phyloP scores from a whole-genome alignment of 2,797 vertebrate species.

The Pteropus rufus region DNA sequence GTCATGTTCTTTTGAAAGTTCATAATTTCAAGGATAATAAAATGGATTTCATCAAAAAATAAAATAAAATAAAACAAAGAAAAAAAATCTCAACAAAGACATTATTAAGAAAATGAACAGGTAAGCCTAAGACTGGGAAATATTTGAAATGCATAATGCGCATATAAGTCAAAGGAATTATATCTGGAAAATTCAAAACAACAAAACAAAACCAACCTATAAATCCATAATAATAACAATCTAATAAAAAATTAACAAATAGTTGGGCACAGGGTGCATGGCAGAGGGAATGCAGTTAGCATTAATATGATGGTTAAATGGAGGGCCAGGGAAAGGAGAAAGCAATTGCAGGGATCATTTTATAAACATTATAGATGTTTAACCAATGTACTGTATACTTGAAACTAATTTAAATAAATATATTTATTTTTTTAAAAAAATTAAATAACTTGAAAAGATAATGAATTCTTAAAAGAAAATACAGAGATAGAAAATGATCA shows the following conservation, averaged over 20 bases:
- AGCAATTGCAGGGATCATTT: too few species aligned
- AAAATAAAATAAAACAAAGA: neutral
- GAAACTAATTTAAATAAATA: too few species aligned
- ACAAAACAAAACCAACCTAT: neutral
- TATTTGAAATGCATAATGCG: neutral
- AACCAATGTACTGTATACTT: too few species aligned
- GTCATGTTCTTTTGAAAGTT: neutral
- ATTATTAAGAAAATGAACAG: neutral
- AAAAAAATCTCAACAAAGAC: neutral
- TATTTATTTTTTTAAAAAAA: too few species aligned
- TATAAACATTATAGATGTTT: too few species aligned
- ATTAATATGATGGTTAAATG: too few species aligned
- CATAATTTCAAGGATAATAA: neutral
- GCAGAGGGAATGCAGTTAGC: too few species aligned
- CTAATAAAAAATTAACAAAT: neutral
- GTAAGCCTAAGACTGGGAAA: neutral
- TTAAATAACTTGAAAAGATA: neutral
- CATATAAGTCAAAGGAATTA: neutral
- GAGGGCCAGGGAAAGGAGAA: too few species aligned
- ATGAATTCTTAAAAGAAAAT: neutral
- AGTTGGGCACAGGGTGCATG: too few species aligned
- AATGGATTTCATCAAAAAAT: neutral
- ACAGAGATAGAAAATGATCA: neutral
- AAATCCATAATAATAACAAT: neutral
- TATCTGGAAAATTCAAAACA: too few species aligned